Evolutionary conservation across 2,888 invertebrate genomes (phyloP), one percentile per base, ranked within the genome.

Genomic region (Tinea trinotella): DNA sequence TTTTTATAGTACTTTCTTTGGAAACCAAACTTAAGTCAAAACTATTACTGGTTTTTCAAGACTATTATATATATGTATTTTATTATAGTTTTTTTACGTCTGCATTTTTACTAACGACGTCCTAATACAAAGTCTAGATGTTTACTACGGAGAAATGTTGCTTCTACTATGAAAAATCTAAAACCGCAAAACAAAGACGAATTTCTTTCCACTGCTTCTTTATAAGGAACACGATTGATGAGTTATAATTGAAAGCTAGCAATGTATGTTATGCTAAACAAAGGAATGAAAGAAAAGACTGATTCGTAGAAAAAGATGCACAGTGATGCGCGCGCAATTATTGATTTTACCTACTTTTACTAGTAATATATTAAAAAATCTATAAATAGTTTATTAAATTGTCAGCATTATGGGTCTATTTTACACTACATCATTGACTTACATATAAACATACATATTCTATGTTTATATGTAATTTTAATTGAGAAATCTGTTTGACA

Each of bases 261-360:
- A 40, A 10, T 36, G 22, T 17, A 52, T 18, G 36, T 52, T 22
- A 24, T 13, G 12, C 22, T 35, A 10, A 15, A 19, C 18, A 19
- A 44, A 3, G 13, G n/a, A 35, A 19, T 30, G 19, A n/a, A 4
- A 35, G 24, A 18, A 10, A 20, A 17, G 2, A 2, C 17, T 36
- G 44, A 48, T 30, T 44, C 53, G 24, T 30, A 64, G 64, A 73
- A 78, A 78, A 78, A 74, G 75, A 67, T 76, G 62, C 66, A 61
- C 15, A 13, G 56, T 53, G 56, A 55, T 82, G 83, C 83, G 83
- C 83, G 83, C 83, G 83, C 83, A 83, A 53, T 56, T 71, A 77
- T 79, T 69, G 80, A 81, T 81, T 75, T 61, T 61, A 57, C 60
- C 64, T 62, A 68, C 71, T 71, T 68, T 67, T 68, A 64, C 66